Conservation (phyloP, 92 coral and sea anemone genomes). For the Virgularia gustaviana region DNA sequence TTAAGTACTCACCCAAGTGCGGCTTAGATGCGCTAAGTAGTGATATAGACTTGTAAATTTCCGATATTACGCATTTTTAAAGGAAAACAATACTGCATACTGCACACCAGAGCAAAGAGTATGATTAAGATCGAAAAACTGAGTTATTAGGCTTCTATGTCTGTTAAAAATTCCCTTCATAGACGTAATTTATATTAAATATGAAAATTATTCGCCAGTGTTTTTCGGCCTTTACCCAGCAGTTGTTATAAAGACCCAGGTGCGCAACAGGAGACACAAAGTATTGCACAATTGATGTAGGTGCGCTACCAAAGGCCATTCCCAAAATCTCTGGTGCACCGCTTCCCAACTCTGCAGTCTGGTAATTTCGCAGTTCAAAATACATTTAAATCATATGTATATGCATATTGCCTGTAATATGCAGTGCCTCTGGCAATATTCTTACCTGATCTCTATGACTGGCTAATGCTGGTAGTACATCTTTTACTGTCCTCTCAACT, state of each 20-base stretch:
- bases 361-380: too few species aligned
- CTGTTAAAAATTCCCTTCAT: too few species aligned
- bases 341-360: conserved; percentile 26
- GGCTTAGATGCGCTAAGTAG: too few species aligned
- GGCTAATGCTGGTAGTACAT: conserved; percentile 87
- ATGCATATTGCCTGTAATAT: too few species aligned
- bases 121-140: too few species aligned
- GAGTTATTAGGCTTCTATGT: too few species aligned
- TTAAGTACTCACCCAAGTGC: too few species aligned
- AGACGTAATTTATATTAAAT: neutral
- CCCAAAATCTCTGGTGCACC: conserved; percentile 8
- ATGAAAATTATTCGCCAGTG: conserved; percentile 6
- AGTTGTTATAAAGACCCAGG: conserved; percentile 1
- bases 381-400: neutral
- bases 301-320: conserved; percentile 10
- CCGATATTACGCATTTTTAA: conserved; percentile 1
- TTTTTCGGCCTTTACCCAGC: neutral
- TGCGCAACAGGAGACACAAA: neutral
- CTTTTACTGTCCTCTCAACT: conserved; percentile 95
- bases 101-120: neutral
- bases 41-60: neutral
- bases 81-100: neutral
- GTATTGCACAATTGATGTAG: conserved; percentile 12
- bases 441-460: conserved; percentile 85
- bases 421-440: neutral